Percentiles rank a stretch among this genome's conserved stretches.
Conservation (phyloP, 2,888 invertebrate genomes). For the Cantharis nigra region DNA sequence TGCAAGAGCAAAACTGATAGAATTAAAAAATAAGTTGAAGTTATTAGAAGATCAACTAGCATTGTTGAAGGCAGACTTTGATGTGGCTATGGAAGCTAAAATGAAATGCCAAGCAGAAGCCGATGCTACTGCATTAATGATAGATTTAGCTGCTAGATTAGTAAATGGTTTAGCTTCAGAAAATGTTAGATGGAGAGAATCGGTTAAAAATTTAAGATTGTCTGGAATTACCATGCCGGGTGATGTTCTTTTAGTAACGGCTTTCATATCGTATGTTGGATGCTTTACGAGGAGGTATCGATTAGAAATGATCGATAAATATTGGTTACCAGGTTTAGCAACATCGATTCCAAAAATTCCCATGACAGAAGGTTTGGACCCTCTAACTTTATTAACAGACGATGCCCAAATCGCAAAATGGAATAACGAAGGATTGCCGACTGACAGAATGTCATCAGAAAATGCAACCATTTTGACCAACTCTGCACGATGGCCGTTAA, state of each 20-base stretch:
- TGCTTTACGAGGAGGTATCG: constrained; percentile 89
- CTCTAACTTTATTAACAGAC: constrained; percentile 82
- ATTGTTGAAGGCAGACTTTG: constrained; percentile 81
- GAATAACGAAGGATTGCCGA: constrained; percentile 93
- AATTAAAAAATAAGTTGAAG: constrained; percentile 74
- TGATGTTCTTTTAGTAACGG: constrained; percentile 85
- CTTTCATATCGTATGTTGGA: constrained; percentile 94
- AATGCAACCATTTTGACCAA: constrained; percentile 91
- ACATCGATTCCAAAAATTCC: constrained; percentile 76
- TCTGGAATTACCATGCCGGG: constrained; percentile 84
- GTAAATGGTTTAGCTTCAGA: constrained; percentile 93
- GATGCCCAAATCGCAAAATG: constrained; percentile 91
- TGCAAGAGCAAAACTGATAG: constrained; percentile 77
- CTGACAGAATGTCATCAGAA: constrained; percentile 92
- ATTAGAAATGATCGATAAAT: constrained; percentile 72
- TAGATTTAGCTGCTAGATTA: constrained; percentile 88
- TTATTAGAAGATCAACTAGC: constrained; percentile 78
- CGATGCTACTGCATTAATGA: constrained; percentile 85
- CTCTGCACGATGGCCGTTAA: constrained; percentile 90
- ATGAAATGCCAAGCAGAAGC: constrained; percentile 92
- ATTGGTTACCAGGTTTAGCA: constrained; percentile 81
- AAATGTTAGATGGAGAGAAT: constrained; percentile 80
- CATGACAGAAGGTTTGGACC: constrained; percentile 78
- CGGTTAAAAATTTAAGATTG: constrained; percentile 63
- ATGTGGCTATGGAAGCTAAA: constrained; percentile 83